Conservation (phyloP, 2,888 invertebrate genomes). For the Protodeltote pygarga region DNA sequence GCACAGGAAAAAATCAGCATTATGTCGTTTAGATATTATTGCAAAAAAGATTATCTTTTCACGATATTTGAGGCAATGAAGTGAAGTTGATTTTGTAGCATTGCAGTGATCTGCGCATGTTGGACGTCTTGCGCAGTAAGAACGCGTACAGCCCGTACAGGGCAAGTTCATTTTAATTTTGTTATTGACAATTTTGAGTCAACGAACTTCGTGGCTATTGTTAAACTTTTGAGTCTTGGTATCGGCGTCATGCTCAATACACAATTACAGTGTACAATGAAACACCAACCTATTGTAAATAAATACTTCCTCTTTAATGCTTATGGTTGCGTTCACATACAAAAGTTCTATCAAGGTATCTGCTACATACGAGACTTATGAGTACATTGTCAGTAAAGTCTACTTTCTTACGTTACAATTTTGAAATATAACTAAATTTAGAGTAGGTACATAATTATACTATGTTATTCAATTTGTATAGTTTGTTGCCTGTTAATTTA, state of each 20-base stretch:
- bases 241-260: conserved; percentile 18
- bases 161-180: conserved; percentile 70
- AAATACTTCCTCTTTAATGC: conserved; percentile 52
- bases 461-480: not conserved
- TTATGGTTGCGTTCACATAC: conserved; percentile 47
- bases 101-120: conserved; percentile 85
- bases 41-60: conserved; percentile 65
- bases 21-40: conserved; percentile 54
- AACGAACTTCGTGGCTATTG: conserved; percentile 66
- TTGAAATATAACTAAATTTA: not conserved
- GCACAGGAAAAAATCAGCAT: conserved; percentile 58
- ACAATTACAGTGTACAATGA: conserved; percentile 27
- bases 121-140: conserved; percentile 75
- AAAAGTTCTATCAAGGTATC: not conserved
- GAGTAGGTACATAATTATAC: too few relatives aligned
- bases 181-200: conserved; percentile 78
- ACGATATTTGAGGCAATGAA: conserved; percentile 64
- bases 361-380: not conserved
- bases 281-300: conserved; percentile 39
- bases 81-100: conserved; percentile 83
- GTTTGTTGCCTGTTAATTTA: not conserved
- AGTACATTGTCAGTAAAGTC: not conserved
- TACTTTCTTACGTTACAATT: too few relatives aligned
- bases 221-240: conserved; percentile 38
- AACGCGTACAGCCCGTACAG: conserved; percentile 48